Evolutionary conservation across 92 coral and sea anemone species (phyloP).

Genomic region (Phymanthus crucifer): DNA sequence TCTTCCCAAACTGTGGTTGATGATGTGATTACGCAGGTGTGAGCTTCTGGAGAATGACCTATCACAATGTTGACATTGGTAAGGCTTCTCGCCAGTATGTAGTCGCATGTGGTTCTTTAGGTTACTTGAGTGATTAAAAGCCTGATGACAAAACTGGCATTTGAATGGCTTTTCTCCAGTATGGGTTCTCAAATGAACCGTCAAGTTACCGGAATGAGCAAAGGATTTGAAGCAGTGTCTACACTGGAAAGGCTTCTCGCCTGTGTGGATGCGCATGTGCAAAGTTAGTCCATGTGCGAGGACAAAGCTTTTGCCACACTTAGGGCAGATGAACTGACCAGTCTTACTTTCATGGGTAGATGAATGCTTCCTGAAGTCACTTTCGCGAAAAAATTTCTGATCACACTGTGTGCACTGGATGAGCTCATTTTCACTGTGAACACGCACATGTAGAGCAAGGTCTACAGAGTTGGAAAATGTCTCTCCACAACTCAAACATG

Average conservation of each 20-base stretch:
- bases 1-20: conserved; percentile 32
- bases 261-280: conserved; percentile 39
- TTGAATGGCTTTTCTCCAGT: conserved; percentile 47
- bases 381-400: conserved; percentile 23
- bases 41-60: conserved; percentile 38
- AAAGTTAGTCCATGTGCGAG: conserved; percentile 44
- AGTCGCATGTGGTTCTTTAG: conserved; percentile 47
- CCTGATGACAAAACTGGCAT: conserved; percentile 43
- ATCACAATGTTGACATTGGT: conserved; percentile 37
- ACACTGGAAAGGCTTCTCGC: conserved; percentile 45
- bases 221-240: conserved; percentile 39
- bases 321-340: conserved; percentile 30
- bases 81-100: conserved; percentile 54
- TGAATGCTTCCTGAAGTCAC: conserved; percentile 35
- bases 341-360: conserved; percentile 33
- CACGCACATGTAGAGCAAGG: conserved; percentile 27
- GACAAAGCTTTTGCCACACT: conserved; percentile 37
- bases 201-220: conserved; percentile 42
- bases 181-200: conserved; percentile 48
- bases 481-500: conserved; percentile 27
- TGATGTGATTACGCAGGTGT: conserved; percentile 37
- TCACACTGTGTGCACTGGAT: conserved; percentile 32
- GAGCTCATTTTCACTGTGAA: conserved; percentile 18
- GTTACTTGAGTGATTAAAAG: conserved; percentile 42
- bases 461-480: conserved; percentile 29